Evolutionary conservation across 2,888 invertebrate species (phyloP), one percentile per base, ranked within the genome.

Genomic region (Dione vanillae): DNA sequence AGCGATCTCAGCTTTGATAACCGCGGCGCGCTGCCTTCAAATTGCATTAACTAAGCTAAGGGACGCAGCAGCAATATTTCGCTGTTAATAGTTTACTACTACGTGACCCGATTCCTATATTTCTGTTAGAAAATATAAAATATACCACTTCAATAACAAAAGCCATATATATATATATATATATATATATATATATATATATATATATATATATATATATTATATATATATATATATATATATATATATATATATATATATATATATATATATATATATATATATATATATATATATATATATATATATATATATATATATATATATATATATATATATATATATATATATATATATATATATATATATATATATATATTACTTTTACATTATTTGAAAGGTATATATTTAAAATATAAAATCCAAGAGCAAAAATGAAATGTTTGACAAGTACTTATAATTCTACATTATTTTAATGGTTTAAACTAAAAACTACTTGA

Each of bases 11-110:
- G 66, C 58, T 70, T 58, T 74, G 65, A 69, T 69, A 74, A 67
- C 67, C 67, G 49, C 65, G n/a, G 58, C 68, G 68, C 19, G 65
- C 68, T 69, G 54, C 69, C 65, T 65, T 64, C 51, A 74, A 69
- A 70, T 68, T 70, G 59, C 67, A 72, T 69, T 68, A 69, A 68
- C 66, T 58, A 69, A 65, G 65, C 70, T 65, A 52, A 59, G 64
- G 69, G 69, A 54, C 64, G 70, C 67, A 74, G 69, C 61, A 71
- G 65, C 69, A 56, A 69, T 72, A 75, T 71, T 73, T 69, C 66
- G 68, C 56, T 69, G 68, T 62, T 71, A 70, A 73, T 68, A 62
- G 59, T 70, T 61, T 16, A 47, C 45, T 47, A 41, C 59, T 66
- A 73, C 72, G 72, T 75, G 73, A 73, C 72, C 72, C 40, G 70